phyloP scores from a whole-genome alignment of 1,140 invertebrate genomes.

The Lepeophtheirus salmonis region DNA sequence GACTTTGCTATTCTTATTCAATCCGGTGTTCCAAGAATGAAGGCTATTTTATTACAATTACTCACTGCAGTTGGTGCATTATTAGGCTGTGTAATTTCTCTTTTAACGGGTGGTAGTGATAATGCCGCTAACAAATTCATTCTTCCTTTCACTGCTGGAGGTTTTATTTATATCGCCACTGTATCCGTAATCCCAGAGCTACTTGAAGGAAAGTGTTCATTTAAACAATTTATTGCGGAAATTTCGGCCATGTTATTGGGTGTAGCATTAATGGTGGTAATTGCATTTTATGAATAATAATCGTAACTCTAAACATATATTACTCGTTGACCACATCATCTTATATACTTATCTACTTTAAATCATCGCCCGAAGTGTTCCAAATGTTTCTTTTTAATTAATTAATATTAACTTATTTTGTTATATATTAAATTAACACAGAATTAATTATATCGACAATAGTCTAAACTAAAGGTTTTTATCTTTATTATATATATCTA shows the following conservation, averaged over 20 bases:
- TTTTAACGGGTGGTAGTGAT: conserved; percentile 52
- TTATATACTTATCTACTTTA: too few species aligned
- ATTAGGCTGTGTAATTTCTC: conserved; percentile 64
- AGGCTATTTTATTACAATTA: conserved; percentile 79
- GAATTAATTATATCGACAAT: too few species aligned
- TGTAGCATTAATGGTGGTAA: conserved; percentile 79
- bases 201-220: conserved; percentile 50
- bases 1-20: conserved; percentile 93
- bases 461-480: too few species aligned
- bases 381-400: too few species aligned
- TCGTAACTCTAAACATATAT: too few species aligned
- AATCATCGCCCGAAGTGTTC: too few species aligned
- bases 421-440: too few species aligned
- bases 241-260: conserved; percentile 58
- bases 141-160: conserved; percentile 86
- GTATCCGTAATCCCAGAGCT: conserved; percentile 90
- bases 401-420: too few species aligned
- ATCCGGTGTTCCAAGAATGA: conserved; percentile 20
- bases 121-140: conserved; percentile 62
- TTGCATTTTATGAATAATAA: conserved; percentile 64
- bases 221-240: conserved; percentile 67
- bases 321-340: too few species aligned
- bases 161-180: conserved; percentile 94
- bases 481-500: too few species aligned
- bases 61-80: conserved; percentile 84